Percentiles rank a stretch among this genome's conserved stretches.
These are phyloP conservation scores for Ischnus inquisitorius DNA, from an alignment of 2,888 invertebrate genomes.

Conservation along the genomic window DNA sequence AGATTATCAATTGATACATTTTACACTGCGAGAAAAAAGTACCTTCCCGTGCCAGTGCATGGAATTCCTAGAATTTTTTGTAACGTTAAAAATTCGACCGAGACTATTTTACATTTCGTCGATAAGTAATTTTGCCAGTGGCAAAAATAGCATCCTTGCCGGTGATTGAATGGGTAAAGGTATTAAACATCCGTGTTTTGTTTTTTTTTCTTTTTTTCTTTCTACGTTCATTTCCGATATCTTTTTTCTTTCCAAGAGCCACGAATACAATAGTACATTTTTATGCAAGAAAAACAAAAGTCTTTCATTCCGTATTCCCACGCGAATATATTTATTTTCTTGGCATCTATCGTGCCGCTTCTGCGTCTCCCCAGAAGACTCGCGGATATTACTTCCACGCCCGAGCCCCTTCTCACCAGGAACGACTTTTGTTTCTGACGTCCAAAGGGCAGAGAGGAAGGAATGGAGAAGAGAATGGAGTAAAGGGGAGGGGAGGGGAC, in stretches of 20 bases:
- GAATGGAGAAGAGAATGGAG: too few relatives aligned
- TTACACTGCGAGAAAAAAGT: neutral
- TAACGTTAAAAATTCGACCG: too few relatives aligned
- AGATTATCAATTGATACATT: neutral
- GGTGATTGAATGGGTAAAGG: neutral
- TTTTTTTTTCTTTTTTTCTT: neutral
- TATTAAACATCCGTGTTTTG: neutral
- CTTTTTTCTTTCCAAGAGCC: neutral
- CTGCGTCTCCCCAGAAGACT: conserved; percentile 43
- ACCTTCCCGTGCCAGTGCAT: too few relatives aligned
- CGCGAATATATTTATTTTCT: conserved; percentile 32
- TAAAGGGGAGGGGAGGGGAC: conserved; percentile 31
- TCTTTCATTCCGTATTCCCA: neutral
- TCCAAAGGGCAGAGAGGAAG: conserved; percentile 22
- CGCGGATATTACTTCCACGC: conserved; percentile 77
- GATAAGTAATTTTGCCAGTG: too few relatives aligned
- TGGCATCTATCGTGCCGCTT: conserved; percentile 16
- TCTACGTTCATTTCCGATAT: neutral
- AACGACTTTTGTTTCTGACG: conserved; percentile 80
- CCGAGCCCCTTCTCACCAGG: conserved; percentile 73
- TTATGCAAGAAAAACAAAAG: neutral
- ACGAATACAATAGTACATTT: neutral
- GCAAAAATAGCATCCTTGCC: neutral
- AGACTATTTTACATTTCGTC: too few relatives aligned
- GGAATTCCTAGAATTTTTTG: too few relatives aligned